These are phyloP conservation scores for Aphodius granarius DNA, from an alignment of 2,888 invertebrate species.

Conservation along the genomic window DNA sequence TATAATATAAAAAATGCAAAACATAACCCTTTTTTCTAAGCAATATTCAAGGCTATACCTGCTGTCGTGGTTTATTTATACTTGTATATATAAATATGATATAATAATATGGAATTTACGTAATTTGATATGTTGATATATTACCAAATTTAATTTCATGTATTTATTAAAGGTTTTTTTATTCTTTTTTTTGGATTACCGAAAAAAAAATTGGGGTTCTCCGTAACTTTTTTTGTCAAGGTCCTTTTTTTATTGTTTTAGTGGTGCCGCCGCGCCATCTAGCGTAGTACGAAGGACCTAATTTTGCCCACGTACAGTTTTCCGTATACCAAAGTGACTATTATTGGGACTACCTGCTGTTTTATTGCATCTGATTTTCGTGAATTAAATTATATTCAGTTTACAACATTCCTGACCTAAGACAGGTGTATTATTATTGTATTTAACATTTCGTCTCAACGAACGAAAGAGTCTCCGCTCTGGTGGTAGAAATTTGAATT, in stretches of 20 bases:
- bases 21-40: neutral
- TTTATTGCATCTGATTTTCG: too few species aligned
- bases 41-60: neutral
- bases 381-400: too few species aligned
- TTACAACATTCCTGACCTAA: too few species aligned
- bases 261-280: neutral
- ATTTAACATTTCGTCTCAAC: too few species aligned
- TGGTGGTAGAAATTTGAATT: too few species aligned
- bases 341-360: too few species aligned
- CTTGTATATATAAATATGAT: neutral
- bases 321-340: too few species aligned
- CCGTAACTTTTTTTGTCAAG: neutral
- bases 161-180: neutral
- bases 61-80: too few species aligned
- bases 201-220: neutral
- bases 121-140: neutral
- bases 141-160: neutral
- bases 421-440: too few species aligned
- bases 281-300: neutral
- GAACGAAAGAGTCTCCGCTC: too few species aligned
- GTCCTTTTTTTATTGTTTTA: neutral
- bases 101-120: neutral
- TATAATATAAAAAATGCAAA: neutral
- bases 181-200: neutral
- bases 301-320: neutral